A percentile compares a stretch with the other conserved stretches of the same genome.
These are phyloP conservation scores for Neuroscelio doddi DNA, from an alignment of 2,888 invertebrate genomes.

Conservation along the genomic window DNA sequence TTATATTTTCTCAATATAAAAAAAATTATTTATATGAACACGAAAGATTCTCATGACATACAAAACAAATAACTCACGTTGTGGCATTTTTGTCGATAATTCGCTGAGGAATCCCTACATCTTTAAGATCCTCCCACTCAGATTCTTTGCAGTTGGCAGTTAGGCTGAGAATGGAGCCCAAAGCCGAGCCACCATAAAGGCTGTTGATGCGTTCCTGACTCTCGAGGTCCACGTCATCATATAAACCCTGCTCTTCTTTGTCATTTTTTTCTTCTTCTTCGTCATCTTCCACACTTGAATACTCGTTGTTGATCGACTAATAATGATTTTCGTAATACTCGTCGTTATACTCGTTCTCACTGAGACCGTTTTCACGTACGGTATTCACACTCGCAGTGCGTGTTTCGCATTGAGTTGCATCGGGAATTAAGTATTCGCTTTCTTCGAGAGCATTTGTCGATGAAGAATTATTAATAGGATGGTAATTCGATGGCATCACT, in stretches of 20 bases:
- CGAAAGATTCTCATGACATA: too few relatives aligned
- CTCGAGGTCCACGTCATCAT: conserved; percentile 61
- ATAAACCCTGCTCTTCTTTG: conserved; percentile 51
- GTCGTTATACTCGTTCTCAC: conserved; percentile 6
- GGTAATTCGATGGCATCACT: conserved; percentile 45
- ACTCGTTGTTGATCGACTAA: conserved; percentile 51
- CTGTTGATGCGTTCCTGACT: conserved; percentile 66
- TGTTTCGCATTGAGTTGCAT: neutral
- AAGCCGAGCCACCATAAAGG: conserved; percentile 60
- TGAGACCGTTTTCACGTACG: neutral
- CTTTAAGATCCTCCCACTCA: conserved; percentile 68
- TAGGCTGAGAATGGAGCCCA: conserved; percentile 49
- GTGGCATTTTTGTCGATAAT: conserved; percentile 28
- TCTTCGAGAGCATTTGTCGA: conserved; percentile 17
- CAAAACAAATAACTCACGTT: too few relatives aligned
- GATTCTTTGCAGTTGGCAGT: conserved; percentile 59
- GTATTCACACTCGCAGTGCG: neutral
- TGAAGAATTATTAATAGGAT: conserved; percentile 14
- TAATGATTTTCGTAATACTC: conserved; percentile 38
- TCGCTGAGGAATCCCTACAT: conserved; percentile 36
- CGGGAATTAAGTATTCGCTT: conserved; percentile 16
- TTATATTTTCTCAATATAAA: too few relatives aligned
- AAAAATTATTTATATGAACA: too few relatives aligned
- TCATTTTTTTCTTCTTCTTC: conserved; percentile 31
- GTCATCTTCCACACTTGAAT: conserved; percentile 55